These are phyloP conservation scores for Ctenodactylus gundi DNA, from an alignment of 2,113 vertebrate species.

Conservation along the genomic window DNA sequence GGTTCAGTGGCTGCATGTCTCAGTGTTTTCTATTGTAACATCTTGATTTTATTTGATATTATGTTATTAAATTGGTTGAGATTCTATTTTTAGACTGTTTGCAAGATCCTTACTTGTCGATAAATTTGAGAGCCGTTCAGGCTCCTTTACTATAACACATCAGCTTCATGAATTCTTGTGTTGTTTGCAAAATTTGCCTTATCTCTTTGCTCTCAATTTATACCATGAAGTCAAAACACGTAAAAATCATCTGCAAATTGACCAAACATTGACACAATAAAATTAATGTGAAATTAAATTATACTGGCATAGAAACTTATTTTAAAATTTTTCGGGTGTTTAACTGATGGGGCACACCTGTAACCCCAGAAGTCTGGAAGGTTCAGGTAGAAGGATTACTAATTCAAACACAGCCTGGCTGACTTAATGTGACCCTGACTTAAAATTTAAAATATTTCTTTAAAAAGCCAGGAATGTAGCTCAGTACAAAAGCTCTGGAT, in stretches of 20 bases:
- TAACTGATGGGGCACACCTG: too few species aligned
- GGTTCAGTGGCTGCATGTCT: too few species aligned
- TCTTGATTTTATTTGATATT: neutral
- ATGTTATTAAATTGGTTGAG: neutral
- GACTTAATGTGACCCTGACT: too few species aligned
- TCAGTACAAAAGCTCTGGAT: too few species aligned
- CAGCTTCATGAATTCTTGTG: neutral
- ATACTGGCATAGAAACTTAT: too few species aligned
- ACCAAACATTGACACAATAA: neutral
- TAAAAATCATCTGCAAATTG: slow-evolving; percentile 15
- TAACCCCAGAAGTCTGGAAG: too few species aligned
- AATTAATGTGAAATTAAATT: too few species aligned
- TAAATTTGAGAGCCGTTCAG: neutral
- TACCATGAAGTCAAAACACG: neutral
- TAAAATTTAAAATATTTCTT: too few species aligned
- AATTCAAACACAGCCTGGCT: too few species aligned
- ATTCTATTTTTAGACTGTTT: neutral
- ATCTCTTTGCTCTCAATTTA: slow-evolving; percentile 43
- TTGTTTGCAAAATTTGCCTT: neutral
- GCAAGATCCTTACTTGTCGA: neutral
- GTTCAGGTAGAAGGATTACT: too few species aligned
- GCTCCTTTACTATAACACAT: neutral
- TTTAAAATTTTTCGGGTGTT: too few species aligned
- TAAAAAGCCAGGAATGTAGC: too few species aligned
- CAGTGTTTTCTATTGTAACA: neutral